Evolutionary conservation across 37 sponge, comb jelly and placozoan genomes (phyloP), one percentile per base, ranked within the genome.

Genomic region (Ianthella basta): DNA sequence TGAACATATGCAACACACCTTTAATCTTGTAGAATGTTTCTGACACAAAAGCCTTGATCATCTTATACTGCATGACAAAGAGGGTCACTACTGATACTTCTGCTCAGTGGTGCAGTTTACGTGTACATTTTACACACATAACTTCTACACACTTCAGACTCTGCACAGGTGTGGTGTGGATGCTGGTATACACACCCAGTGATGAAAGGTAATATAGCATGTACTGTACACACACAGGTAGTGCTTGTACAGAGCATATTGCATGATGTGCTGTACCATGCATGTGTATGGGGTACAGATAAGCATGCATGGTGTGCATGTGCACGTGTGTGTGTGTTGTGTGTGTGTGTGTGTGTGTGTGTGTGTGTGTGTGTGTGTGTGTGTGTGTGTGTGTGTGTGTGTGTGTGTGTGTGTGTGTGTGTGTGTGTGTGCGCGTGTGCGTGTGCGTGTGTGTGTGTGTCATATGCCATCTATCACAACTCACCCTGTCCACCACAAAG

Each of bases 401-500:
- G 75, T 73, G 75, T 41, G 75, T 73, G 75, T 73, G 34, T 73
- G 75, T 73, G 75, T 73, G 75, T 73, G 75, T 73, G 75, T 73
- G 75, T 73, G 75, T 30, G 75, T 73, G 75, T 30, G 50, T 39
- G 75, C 20, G 75, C 32, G 50, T 73, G 50, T 73, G 75, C 34
- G 75, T 73, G 75, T 56, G 36, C 32, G 38, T 30, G 38, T 73
- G 44, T 73, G 70, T 68, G 27, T 23, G 14, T 68, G 19, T 68
- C 32, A 24, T 27, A 23, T 27, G 19, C 70, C 19, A 14, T 24
- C 14, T 23, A 68, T 29, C 14, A 68, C 32, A 68, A 14, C 89
- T 88, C 56, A 95, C 96, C 78, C 99, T 92, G 60, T 98, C 99
- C 70, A 97, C 97, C 27, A 97, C 98, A 89, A 99, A 99, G n/a